Base-by-base conservation (phyloP, 2,797 vertebrate species). In the Sebastes umbrosus region DNA sequence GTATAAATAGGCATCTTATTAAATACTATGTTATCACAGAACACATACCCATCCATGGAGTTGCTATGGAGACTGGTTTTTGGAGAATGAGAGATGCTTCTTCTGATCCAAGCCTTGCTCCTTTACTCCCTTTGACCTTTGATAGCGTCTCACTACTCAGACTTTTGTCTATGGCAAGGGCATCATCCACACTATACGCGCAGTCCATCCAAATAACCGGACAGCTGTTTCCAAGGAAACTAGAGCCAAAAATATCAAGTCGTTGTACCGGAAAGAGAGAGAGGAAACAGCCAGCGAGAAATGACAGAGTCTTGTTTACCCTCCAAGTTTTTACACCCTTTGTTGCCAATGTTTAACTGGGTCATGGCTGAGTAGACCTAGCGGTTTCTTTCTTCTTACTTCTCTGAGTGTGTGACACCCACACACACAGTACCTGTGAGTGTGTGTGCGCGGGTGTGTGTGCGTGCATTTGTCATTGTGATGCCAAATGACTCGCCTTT, bases 181-280 rank as follows among this genome's bases (percentile, higher is more conserved):
- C 93, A 96, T 95, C 95, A 94, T 97, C 96, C 97, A 96, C 95
- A 77, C 22, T 88, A 97, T 96, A 95, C 95, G 95, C 96, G 97
- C 96, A 96, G 96, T 96, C 96, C 96, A 94, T 95, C 97, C 77
- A 80, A 84, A 90, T 69, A 87, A 84, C 73, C 58, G 66, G 77
- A 91, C 78, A 87, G 87, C 89, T 87, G 97, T 98, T 98, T 98
- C 98, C 98, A 98, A 96, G 96, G 97, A 97, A 98, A 99, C 93
- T 91, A 79, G 80, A 83, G 89, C 85, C 92, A 91, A 82, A 85
- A 91, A 91, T 88, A 91, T 88, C 79, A 96, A 96, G 94, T 96
- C 94, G 71, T 84, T 66, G 95, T 96, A 96, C 93, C 95, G 95
- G 96, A 77, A 94, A 95, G 95, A 91, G 87, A 94, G 94, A 46